Percentiles rank a stretch among this genome's conserved stretches.
Conservation (phyloP, 2,888 invertebrate genomes). For the Atethmia centrago region DNA sequence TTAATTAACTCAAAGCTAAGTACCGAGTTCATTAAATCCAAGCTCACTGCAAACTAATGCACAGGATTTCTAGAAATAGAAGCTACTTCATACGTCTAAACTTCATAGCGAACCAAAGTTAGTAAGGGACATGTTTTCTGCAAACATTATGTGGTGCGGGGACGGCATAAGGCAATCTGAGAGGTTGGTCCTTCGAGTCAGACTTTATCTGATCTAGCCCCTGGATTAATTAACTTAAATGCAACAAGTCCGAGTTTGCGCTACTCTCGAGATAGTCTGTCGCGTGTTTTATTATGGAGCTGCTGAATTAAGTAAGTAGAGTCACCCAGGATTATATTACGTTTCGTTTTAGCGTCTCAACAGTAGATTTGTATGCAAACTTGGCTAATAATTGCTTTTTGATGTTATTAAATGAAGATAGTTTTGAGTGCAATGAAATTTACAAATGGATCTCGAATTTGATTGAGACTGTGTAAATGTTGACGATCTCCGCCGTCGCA, state of each 20-base stretch:
- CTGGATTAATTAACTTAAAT: constrained; percentile 89
- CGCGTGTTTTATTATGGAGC: constrained; percentile 87
- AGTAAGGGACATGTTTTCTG: constrained; percentile 62
- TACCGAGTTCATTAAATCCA: constrained; percentile 7
- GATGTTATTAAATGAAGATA: constrained; percentile 50
- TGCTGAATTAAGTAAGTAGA: constrained; percentile 85
- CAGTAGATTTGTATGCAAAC: constrained; percentile 63
- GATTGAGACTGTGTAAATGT: constrained; percentile 28
- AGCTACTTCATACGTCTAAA: constrained; percentile 50
- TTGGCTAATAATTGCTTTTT: constrained; percentile 66
- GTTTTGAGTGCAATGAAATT: constrained; percentile 45
- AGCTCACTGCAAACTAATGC: constrained; percentile 27
- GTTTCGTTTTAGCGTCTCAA: constrained; percentile 63
- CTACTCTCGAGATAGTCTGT: constrained; percentile 85
- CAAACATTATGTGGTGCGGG: constrained; percentile 66
- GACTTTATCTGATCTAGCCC: constrained; percentile 86
- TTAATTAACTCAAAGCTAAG: constrained; percentile 30
- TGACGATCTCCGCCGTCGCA: constrained; percentile 10
- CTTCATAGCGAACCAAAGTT: constrained; percentile 60
- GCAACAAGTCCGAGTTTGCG: constrained; percentile 89
- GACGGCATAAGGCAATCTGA: constrained; percentile 65
- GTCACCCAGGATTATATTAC: constrained; percentile 73
- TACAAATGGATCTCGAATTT: constrained; percentile 31
- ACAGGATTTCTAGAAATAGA: constrained; percentile 38
- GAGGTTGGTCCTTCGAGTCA: constrained; percentile 77